Conservation (phyloP, 2,888 invertebrate species). For the Holacanthella duospinosa region DNA sequence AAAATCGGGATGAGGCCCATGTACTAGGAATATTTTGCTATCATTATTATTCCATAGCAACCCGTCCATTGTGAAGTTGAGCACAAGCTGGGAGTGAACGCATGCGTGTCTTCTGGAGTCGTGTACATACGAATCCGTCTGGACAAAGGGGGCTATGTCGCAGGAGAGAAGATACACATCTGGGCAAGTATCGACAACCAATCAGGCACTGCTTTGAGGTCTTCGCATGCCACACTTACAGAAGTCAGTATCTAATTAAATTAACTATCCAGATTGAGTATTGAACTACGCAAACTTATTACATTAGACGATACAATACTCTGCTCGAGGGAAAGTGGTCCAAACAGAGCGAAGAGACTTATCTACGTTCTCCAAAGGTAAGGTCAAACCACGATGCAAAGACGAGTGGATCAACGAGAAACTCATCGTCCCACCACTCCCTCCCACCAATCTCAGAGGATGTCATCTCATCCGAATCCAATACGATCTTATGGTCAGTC, state of each 20-base stretch:
- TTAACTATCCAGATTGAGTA: too few species aligned
- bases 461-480: constrained; percentile 87
- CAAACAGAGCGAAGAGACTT: constrained; percentile 78
- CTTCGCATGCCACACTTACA: constrained; percentile 72
- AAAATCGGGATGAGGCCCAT: background rate
- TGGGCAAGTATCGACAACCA: constrained; percentile 74
- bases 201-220: constrained; percentile 72
- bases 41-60: constrained; percentile 50
- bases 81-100: constrained; percentile 69
- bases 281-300: too few species aligned
- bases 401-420: constrained; percentile 81
- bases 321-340: constrained; percentile 71
- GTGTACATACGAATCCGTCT: constrained; percentile 75
- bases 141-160: constrained; percentile 87
- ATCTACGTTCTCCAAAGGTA: constrained; percentile 65
- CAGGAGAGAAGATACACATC: constrained; percentile 82
- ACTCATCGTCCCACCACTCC: constrained; percentile 83
- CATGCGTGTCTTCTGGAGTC: constrained; percentile 76
- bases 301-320: constrained; percentile 71
- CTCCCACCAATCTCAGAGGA: constrained; percentile 84
- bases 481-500: constrained; percentile 81
- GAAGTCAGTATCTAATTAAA: constrained; percentile 52
- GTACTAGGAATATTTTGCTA: background rate
- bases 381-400: constrained; percentile 66
- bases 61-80: constrained; percentile 83